A percentile compares a stretch with the other conserved stretches of the same genome.
phyloP scores from a whole-genome alignment of 2,888 invertebrate genomes.

The Lagria hirta region DNA sequence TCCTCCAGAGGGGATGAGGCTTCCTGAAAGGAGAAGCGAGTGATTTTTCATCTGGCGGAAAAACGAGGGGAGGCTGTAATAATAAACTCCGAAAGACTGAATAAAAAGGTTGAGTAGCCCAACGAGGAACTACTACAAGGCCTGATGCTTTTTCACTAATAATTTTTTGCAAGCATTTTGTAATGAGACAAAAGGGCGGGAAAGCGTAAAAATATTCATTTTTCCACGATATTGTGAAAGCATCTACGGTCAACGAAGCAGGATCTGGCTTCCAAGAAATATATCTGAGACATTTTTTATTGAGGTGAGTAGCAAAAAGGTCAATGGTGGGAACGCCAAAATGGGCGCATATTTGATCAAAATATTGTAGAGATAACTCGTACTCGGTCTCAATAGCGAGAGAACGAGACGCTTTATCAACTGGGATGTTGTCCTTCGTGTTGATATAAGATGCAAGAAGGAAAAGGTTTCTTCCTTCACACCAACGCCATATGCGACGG shows the following conservation, averaged over 20 bases:
- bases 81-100: slow-evolving; percentile 18
- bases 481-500: slow-evolving; percentile 36
- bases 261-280: slow-evolving; percentile 18
- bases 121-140: slow-evolving; percentile 26
- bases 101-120: slow-evolving; percentile 28
- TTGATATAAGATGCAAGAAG: slow-evolving; percentile 31
- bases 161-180: slow-evolving; percentile 25
- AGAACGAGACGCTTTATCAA: slow-evolving; percentile 25
- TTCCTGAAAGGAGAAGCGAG: slow-evolving; percentile 18
- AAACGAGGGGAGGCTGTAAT: slow-evolving; percentile 2
- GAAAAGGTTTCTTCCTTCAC: slow-evolving; percentile 31
- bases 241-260: slow-evolving; percentile 18
- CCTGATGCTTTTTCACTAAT: slow-evolving; percentile 23
- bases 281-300: slow-evolving; percentile 1
- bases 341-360: slow-evolving; percentile 4
- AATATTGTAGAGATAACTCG: slow-evolving; percentile 15
- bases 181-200: slow-evolving; percentile 25
- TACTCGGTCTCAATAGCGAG: slow-evolving; percentile 27
- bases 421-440: slow-evolving; percentile 28
- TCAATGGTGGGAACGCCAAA: slow-evolving; percentile 19
- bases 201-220: slow-evolving; percentile 25
- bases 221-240: slow-evolving; percentile 26
- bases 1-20: slow-evolving; percentile 8
- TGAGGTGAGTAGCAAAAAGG: slow-evolving; percentile 15
- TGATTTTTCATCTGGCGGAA: slow-evolving; percentile 4